phyloP scores from a whole-genome alignment of 2,113 vertebrate genomes.

The Syngnathus typhle region DNA sequence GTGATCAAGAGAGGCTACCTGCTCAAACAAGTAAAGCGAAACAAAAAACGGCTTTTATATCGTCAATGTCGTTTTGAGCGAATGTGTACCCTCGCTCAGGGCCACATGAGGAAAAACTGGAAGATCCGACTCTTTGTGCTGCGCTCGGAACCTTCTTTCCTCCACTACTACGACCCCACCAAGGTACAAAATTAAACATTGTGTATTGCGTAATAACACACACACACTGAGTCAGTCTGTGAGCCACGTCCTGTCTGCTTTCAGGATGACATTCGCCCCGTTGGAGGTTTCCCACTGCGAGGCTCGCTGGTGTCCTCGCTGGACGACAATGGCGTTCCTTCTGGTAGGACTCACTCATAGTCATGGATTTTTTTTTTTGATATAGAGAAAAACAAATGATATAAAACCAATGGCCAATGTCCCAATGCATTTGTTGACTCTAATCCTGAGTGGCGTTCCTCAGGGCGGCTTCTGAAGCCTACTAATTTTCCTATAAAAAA shows the following conservation, averaged over 20 bases:
- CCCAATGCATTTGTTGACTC: neutral
- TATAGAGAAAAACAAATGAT: no score
- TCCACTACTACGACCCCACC: conserved; percentile 91
- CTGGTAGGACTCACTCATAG: conserved; percentile 70
- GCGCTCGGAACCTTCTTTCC: conserved; percentile 82
- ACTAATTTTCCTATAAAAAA: neutral
- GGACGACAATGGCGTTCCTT: conserved; percentile 86
- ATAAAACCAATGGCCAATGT: neutral
- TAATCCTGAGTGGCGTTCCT: neutral
- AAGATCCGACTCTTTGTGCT: conserved; percentile 91
- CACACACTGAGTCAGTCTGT: conserved; percentile 20
- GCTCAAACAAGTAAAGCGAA: conserved; percentile 82
- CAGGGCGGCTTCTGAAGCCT: neutral
- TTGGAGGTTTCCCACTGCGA: conserved; percentile 84
- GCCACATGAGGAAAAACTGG: conserved; percentile 95
- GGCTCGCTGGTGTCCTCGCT: conserved; percentile 88
- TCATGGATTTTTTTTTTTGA: neutral
- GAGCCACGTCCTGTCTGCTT: conserved; percentile 40
- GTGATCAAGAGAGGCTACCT: conserved; percentile 88
- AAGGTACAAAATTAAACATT: conserved; percentile 67
- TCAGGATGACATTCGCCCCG: conserved; percentile 86
- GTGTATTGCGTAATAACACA: neutral
- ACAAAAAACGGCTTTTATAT: neutral
- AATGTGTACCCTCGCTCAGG: conserved; percentile 61
- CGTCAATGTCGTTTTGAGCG: neutral